phyloP scores from a whole-genome alignment of 2,888 invertebrate genomes.

The Parasteatoda lunata region DNA sequence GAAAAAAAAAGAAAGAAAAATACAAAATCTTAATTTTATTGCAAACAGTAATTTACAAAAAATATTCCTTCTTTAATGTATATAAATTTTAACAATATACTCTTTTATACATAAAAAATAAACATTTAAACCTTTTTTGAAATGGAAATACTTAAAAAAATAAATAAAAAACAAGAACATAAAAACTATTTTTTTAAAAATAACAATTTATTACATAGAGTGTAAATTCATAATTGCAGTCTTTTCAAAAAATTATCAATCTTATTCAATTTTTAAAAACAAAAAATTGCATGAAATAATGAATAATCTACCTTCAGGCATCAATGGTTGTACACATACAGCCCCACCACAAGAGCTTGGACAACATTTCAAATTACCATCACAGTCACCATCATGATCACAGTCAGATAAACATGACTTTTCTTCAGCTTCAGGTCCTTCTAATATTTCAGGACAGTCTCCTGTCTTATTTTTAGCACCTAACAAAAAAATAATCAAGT shows the following conservation, averaged over 20 bases:
- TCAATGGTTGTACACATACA: slow-evolving; percentile 66
- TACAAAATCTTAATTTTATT: too few species aligned
- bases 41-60: too few species aligned
- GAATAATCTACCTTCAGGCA: slow-evolving; percentile 25
- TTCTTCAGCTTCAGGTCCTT: slow-evolving; percentile 35
- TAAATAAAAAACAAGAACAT: too few species aligned
- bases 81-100: neutral
- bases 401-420: slow-evolving; percentile 69
- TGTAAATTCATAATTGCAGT: too few species aligned
- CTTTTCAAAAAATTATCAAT: neutral
- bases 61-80: neutral
- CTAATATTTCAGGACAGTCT: slow-evolving; percentile 65
- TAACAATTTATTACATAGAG: too few species aligned
- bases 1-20: too few species aligned
- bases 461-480: slow-evolving; percentile 67
- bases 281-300: neutral
- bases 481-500: slow-evolving; percentile 9
- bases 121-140: neutral
- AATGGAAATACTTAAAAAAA: too few species aligned
- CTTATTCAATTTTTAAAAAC: neutral
- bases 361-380: slow-evolving; percentile 70
- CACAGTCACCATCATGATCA: slow-evolving; percentile 70
- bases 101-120: neutral
- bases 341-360: slow-evolving; percentile 70
- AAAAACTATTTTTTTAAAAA: too few species aligned